Evolutionary conservation across 2,113 vertebrate species (phyloP).

Genomic region (Ia io): DNA sequence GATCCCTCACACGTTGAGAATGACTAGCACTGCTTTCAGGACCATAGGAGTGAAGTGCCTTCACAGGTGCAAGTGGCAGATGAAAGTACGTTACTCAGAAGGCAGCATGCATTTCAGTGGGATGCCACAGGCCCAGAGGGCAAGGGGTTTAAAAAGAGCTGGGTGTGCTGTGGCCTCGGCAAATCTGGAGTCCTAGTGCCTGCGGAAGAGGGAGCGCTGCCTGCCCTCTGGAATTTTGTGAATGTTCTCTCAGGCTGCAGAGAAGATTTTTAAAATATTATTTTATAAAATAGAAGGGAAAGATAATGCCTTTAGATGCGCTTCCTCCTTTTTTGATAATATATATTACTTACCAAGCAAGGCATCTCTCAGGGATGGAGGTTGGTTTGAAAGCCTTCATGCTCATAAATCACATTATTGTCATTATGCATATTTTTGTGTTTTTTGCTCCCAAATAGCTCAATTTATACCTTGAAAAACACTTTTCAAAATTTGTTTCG

Average conservation of each 20-base stretch:
- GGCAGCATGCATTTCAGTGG: neutral
- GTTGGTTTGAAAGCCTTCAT: neutral
- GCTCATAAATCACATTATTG: neutral
- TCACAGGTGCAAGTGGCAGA: neutral
- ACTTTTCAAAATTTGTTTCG: neutral
- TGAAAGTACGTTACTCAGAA: neutral
- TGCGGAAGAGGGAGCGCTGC: neutral
- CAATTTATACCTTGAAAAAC: neutral
- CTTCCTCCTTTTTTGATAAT: neutral
- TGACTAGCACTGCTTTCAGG: neutral
- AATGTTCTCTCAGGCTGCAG: conserved; percentile 8
- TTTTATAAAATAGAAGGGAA: neutral
- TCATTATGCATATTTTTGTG: neutral
- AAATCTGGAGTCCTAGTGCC: neutral
- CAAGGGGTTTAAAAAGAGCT: neutral
- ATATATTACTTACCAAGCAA: neutral
- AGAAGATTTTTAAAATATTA: neutral
- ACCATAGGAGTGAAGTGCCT: neutral
- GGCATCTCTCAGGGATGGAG: neutral
- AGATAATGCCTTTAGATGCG: neutral
- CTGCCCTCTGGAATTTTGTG: conserved; percentile 7
- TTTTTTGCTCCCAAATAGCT: neutral
- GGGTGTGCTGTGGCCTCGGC: neutral
- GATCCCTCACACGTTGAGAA: neutral
- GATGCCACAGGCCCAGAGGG: conserved; percentile 20